phyloP scores from a whole-genome alignment of 2,797 vertebrate genomes.

The Sarcoramphus papa region DNA sequence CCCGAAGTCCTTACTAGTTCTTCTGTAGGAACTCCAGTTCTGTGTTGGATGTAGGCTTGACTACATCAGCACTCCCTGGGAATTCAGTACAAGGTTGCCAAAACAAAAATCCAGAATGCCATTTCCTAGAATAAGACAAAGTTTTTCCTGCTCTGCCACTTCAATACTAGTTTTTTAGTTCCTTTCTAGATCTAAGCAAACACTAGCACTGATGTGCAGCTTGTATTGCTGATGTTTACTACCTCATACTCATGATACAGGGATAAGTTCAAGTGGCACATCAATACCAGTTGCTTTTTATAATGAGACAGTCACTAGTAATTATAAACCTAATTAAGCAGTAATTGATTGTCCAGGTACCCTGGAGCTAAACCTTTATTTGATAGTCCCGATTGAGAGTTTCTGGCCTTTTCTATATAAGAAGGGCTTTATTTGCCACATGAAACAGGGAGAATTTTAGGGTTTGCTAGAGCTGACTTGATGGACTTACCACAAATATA shows the following conservation, averaged over 20 bases:
- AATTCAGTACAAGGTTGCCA: not conserved
- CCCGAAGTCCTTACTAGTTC: not conserved
- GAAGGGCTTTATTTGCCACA: not conserved
- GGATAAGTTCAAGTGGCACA: constrained; percentile 41
- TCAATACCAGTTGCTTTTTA: constrained; percentile 43
- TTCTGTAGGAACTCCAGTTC: not conserved
- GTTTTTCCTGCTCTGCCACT: not conserved
- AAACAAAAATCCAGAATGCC: not conserved
- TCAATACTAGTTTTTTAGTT: not conserved
- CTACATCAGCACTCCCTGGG: not conserved
- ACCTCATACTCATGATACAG: not conserved
- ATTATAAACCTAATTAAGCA: constrained; percentile 61
- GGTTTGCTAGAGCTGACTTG: not conserved
- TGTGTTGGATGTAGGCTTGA: not conserved
- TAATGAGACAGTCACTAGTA: constrained; percentile 49
- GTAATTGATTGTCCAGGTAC: constrained; percentile 22
- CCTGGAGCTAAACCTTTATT: constrained; percentile 4
- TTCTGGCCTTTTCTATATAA: not conserved
- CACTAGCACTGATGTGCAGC: not conserved
- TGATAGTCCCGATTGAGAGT: not conserved
- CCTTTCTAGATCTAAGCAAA: constrained; percentile 3
- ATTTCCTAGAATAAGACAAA: not conserved
- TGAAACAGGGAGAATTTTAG: not conserved
- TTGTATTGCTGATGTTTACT: not conserved
- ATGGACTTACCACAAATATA: not conserved